Base-by-base conservation (phyloP, 1,140 invertebrate species). In the Heliconius melpomene region DNA sequence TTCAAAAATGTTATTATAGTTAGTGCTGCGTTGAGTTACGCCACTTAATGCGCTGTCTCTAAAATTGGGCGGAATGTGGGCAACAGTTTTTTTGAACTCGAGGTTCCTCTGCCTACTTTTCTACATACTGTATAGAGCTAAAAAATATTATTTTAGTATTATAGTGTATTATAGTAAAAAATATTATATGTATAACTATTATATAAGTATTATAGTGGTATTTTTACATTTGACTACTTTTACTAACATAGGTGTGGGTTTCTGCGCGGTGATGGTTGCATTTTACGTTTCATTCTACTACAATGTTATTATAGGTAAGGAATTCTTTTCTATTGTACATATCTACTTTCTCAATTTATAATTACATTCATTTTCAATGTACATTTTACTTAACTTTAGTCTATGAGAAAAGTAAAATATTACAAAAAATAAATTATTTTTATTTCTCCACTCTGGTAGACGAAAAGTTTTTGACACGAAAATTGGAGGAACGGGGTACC, bases 271-370 rank as follows among this genome's bases (percentile, higher is more conserved):
- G 72, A 96, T 98, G 87, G 97, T 98, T 29, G 97, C 97, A n/a
- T 97, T 98, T 85, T 98, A 98, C 93, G 98, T 98, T 38, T 98
- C 97, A 2, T 98, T 98, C 94, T 98, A 98, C 91, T 98, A 98
- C 95, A 98, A 98, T 93, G 98, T 98, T 6, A 98, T 98, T 85
- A 98, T 98, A 75, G 97, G 95, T 96, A 88, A 95, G 93, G 90
- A 2, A n/a, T 57, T 57, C 20, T 57, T 52, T 52, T 36, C 32
- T 36, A 32, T 32, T 32, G 0, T 36, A 36, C 6, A 36, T 36
- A 36, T 36, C 32, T 1, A 36, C 32, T 36, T 0, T 7, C 32
- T 36, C 0, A 1, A 36, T 52, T 18, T 13, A 46, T 46, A 13
- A 9, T 13, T 46, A 0, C 40, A 46, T 13, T 13, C 0, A 46